Percentiles rank a stretch among this genome's conserved stretches.
phyloP scores from a whole-genome alignment of 2,888 invertebrate genomes.

The Electrophaes corylata region DNA sequence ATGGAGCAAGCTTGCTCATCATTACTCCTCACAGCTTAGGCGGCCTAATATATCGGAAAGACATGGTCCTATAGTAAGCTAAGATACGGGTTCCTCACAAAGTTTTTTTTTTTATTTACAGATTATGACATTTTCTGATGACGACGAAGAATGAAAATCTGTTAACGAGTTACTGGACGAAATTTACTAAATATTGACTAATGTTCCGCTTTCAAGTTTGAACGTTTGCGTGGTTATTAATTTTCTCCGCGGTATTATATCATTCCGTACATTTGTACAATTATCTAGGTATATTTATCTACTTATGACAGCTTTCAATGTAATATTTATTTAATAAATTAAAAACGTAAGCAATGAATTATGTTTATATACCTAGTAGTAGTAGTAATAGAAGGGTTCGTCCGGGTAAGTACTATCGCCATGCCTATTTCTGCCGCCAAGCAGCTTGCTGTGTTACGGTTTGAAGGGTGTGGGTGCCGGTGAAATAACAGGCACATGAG shows the following conservation, averaged over 20 bases:
- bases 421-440: no score
- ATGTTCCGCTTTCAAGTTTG: conserved; percentile 1
- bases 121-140: conserved; percentile 71
- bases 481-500: no score
- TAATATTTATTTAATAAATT: conserved; percentile 5
- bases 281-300: background rate
- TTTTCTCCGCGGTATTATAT: background rate
- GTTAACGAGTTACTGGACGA: conserved; percentile 2
- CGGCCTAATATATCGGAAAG: no score
- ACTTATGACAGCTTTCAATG: conserved; percentile 1
- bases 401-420: no score
- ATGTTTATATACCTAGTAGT: background rate
- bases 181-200: background rate
- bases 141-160: conserved; percentile 46
- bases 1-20: no score
- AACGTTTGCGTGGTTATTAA: background rate
- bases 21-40: no score
- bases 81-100: background rate
- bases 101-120: conserved; percentile 44
- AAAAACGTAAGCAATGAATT: no score
- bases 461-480: no score
- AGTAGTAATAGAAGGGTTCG: no score
- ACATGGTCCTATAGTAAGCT: no score
- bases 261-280: conserved; percentile 9
- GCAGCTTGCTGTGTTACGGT: no score